phyloP scores from a whole-genome alignment of 2,888 invertebrate species.

The Pyralis farinalis region DNA sequence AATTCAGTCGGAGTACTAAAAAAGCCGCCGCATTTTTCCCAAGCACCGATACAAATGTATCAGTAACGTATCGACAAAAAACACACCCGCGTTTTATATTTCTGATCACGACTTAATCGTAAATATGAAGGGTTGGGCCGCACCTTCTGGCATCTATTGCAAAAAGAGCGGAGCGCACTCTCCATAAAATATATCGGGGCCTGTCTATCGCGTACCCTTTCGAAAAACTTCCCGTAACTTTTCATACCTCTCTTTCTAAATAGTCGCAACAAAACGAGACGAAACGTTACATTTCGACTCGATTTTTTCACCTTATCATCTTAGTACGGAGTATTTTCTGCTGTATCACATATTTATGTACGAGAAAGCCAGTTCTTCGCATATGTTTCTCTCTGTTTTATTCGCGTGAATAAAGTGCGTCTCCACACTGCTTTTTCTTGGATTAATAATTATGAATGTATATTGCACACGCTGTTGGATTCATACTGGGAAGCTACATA shows the following conservation, averaged over 20 bases:
- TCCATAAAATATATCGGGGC: conserved; percentile 75
- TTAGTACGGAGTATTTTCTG: conserved; percentile 19
- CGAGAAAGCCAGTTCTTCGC: conserved; percentile 59
- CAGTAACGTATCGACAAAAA: conserved; percentile 66
- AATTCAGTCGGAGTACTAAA: too few species aligned
- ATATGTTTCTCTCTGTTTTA: conserved; percentile 70
- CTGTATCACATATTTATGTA: conserved; percentile 63
- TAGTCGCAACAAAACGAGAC: neutral
- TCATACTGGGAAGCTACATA: conserved; percentile 7
- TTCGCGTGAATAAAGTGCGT: conserved; percentile 63
- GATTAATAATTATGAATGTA: conserved; percentile 16
- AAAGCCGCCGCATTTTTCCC: conserved; percentile 17
- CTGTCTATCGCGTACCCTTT: conserved; percentile 21
- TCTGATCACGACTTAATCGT: conserved; percentile 80
- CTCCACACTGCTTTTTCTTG: conserved; percentile 36
- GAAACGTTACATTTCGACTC: neutral
- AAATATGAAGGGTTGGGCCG: conserved; percentile 78
- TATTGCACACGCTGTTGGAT: conserved; percentile 4
- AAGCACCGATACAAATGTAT: conserved; percentile 41
- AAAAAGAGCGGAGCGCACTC: conserved; percentile 73
- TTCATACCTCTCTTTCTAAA: neutral
- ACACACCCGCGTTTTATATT: conserved; percentile 67
- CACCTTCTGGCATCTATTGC: conserved; percentile 78
- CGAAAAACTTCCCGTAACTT: conserved; percentile 7
- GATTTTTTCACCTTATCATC: neutral